A percentile compares a stretch with the other conserved stretches of the same genome.
Conservation (phyloP, 2,797 vertebrate species). For the Microchirus variegatus region DNA sequence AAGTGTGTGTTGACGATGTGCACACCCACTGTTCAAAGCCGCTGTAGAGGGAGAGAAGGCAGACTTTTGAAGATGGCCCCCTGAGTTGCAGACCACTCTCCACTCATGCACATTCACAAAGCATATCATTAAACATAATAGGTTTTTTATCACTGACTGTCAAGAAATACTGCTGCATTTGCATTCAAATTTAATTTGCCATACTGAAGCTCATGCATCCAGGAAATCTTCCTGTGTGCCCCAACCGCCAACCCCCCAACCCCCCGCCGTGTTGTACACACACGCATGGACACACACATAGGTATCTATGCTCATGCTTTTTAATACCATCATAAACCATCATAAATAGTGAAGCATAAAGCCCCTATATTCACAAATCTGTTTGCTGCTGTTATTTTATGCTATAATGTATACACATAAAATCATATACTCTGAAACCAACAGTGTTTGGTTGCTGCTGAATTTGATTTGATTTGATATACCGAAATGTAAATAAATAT, state of each 20-base stretch:
- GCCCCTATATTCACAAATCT: slow-evolving; percentile 44
- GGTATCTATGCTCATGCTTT: slow-evolving; percentile 54
- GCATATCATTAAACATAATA: slow-evolving; percentile 88
- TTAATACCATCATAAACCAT: slow-evolving; percentile 59
- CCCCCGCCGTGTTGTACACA: slow-evolving; percentile 55
- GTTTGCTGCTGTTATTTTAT: slow-evolving; percentile 41
- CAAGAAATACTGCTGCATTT: slow-evolving; percentile 85
- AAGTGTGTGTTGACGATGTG: slow-evolving; percentile 18
- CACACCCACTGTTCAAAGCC: slow-evolving; percentile 41
- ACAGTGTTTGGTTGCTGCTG: slow-evolving; percentile 10
- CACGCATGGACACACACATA: slow-evolving; percentile 33
- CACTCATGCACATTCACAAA: slow-evolving; percentile 85
- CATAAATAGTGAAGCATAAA: slow-evolving; percentile 60
- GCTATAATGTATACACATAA: slow-evolving; percentile 22
- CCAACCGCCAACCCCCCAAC: no score
- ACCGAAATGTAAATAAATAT: neutral
- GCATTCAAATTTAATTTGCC: slow-evolving; percentile 87
- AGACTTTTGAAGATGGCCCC: slow-evolving; percentile 66
- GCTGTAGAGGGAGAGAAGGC: slow-evolving; percentile 32
- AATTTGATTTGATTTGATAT: slow-evolving; percentile 23
- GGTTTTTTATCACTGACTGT: slow-evolving; percentile 86
- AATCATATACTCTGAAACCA: slow-evolving; percentile 25
- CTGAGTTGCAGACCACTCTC: slow-evolving; percentile 77
- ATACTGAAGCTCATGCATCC: slow-evolving; percentile 81
- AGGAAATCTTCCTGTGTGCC: slow-evolving; percentile 76